A percentile compares a stretch with the other conserved stretches of the same genome.
These are phyloP conservation scores for Oncorhynchus masou DNA, from an alignment of 2,113 vertebrate genomes.

Conservation along the genomic window DNA sequence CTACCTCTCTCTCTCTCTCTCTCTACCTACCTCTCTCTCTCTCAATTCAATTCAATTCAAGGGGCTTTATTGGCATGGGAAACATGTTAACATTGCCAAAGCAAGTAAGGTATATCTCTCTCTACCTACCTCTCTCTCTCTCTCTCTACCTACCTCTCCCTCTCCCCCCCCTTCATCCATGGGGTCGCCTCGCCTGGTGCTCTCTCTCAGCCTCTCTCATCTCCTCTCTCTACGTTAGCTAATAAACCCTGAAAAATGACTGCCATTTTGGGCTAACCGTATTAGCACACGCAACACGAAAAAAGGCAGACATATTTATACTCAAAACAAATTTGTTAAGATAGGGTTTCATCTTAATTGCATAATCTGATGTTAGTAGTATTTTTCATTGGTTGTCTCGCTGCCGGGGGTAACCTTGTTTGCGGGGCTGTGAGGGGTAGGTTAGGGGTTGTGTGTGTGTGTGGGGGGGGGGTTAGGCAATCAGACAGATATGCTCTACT, in stretches of 20 bases:
- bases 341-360: conserved; percentile 57
- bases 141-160: no score
- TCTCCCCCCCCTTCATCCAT: no score
- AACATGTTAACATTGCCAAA: no score
- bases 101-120: no score
- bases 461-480: conserved; percentile 34
- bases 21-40: no score
- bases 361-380: conserved; percentile 28
- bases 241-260: conserved; percentile 56
- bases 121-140: no score
- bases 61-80: no score
- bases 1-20: no score
- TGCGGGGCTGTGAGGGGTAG: conserved; percentile 14
- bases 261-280: conserved; percentile 51
- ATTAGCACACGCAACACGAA: conserved; percentile 52
- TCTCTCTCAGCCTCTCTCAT: no score
- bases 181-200: no score
- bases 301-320: conserved; percentile 62
- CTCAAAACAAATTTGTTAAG: conserved; percentile 56
- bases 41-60: no score
- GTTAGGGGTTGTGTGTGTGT: neutral
- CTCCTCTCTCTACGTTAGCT: neutral
- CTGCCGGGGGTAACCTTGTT: conserved; percentile 43
- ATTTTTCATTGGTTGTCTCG: conserved; percentile 43
- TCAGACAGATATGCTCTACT: conserved; percentile 46